These are phyloP conservation scores for Hippopotamyrus pictus DNA, from an alignment of 2,797 vertebrate species.

Conservation along the genomic window DNA sequence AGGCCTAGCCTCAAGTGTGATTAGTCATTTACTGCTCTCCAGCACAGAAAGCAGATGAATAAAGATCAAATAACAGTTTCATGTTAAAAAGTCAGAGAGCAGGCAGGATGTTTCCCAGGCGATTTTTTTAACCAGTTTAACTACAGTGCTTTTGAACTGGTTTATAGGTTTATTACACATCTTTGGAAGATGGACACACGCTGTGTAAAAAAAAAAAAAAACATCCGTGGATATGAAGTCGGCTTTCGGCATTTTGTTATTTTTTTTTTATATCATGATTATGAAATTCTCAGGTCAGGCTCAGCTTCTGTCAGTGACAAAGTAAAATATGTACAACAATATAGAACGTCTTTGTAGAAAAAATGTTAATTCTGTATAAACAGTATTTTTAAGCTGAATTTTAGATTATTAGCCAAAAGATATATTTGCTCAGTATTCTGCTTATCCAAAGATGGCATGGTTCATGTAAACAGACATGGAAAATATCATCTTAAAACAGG, in stretches of 20 bases:
- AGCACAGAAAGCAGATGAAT: not conserved
- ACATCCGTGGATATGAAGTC: not conserved
- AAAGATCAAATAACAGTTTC: not conserved
- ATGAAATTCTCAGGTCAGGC: not conserved
- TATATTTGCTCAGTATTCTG: not conserved
- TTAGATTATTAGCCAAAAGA: not conserved
- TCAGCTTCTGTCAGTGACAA: not conserved
- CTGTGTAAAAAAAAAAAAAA: not conserved
- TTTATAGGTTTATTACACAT: slow-evolving; percentile 5
- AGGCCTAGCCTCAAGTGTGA: not conserved
- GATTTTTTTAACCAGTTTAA: not conserved
- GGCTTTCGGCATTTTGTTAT: not conserved
- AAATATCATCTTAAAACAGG: not conserved
- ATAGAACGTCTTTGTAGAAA: not conserved
- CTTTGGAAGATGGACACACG: not conserved
- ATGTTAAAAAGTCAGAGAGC: not conserved
- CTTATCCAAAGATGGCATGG: not conserved
- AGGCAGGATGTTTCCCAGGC: not conserved
- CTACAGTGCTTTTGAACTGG: not conserved
- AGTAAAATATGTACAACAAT: not conserved
- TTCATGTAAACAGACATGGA: not conserved
- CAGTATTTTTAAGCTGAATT: not conserved
- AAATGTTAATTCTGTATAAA: slow-evolving; percentile 19
- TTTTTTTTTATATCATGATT: not conserved
- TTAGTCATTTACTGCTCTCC: not conserved